Conservation (phyloP, 1,140 invertebrate species). For the Sarcophaga peregrina region DNA sequence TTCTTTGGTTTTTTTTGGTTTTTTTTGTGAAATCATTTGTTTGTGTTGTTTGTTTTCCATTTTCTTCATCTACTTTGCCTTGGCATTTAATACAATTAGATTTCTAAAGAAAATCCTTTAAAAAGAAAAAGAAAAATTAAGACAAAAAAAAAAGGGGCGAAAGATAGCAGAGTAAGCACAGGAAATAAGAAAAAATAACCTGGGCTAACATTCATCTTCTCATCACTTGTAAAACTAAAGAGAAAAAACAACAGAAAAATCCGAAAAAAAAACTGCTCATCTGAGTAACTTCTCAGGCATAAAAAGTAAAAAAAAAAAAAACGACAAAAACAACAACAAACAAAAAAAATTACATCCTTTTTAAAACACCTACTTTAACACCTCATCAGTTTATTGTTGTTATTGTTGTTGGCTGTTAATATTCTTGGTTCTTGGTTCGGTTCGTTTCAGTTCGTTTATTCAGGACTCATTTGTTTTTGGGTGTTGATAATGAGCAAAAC, state of each 20-base stretch:
- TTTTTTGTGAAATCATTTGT: neutral
- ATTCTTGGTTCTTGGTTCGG: neutral
- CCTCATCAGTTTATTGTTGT: conserved; percentile 26
- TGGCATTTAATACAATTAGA: conserved; percentile 25
- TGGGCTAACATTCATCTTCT: conserved; percentile 14
- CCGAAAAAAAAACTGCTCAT: no score
- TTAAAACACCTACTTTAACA: conserved; percentile 20
- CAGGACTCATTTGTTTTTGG: neutral
- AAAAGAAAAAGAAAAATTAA: no score
- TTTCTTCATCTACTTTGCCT: neutral
- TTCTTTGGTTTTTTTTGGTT: no score
- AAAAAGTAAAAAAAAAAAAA: no score
- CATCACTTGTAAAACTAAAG: neutral
- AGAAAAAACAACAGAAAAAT: no score
- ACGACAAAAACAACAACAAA: no score
- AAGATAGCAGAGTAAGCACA: neutral
- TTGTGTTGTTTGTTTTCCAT: neutral
- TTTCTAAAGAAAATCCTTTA: neutral
- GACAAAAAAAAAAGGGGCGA: neutral
- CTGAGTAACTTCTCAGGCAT: no score
- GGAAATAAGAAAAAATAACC: neutral
- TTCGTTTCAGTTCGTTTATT: neutral
- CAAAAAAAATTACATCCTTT: neutral
- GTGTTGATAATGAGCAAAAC: neutral
- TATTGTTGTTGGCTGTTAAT: neutral